A percentile compares a stretch with the other conserved stretches of the same genome.
These are phyloP conservation scores for Eurytoma californica DNA, from an alignment of 2,888 invertebrate species.

Conservation along the genomic window DNA sequence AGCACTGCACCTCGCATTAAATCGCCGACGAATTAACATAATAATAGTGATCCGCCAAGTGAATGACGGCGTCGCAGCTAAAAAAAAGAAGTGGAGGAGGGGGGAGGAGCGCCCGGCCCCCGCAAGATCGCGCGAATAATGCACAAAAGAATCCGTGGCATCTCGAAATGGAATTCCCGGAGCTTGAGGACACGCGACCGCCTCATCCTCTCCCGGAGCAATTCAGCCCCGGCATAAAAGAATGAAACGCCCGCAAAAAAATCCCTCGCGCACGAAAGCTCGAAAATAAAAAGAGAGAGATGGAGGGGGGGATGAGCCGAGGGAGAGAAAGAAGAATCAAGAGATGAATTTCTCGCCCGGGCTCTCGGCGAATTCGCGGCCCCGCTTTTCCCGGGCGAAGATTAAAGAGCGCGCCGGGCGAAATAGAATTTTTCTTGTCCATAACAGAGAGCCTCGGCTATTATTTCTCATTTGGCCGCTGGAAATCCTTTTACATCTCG, in stretches of 20 bases:
- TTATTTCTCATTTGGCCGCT: conserved; percentile 67
- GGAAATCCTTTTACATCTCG: conserved; percentile 67
- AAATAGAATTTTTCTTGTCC: conserved; percentile 60
- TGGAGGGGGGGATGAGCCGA: too few species aligned
- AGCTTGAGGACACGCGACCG: conserved; percentile 28
- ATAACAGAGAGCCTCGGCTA: conserved; percentile 57
- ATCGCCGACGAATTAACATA: conserved; percentile 34
- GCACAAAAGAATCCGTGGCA: conserved; percentile 56
- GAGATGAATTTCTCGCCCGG: too few species aligned
- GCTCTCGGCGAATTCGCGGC: conserved; percentile 68
- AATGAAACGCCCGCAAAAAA: conserved; percentile 5
- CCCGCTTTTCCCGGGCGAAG: conserved; percentile 66
- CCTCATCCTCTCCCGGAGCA: conserved; percentile 11
- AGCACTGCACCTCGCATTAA: neutral
- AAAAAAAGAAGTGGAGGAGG: neutral
- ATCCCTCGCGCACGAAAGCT: conserved; percentile 43
- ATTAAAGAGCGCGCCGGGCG: conserved; percentile 67
- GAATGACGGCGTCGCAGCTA: neutral
- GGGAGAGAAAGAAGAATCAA: too few species aligned
- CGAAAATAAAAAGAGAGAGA: conserved; percentile 62
- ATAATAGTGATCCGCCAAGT: conserved; percentile 27
- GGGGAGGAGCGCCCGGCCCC: neutral
- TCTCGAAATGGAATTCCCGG: conserved; percentile 60
- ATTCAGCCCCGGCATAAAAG: conserved; percentile 41
- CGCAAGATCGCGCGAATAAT: conserved; percentile 45